Evolutionary conservation across 2,888 invertebrate genomes (phyloP).

Genomic region (Alviniconcha strummeri): DNA sequence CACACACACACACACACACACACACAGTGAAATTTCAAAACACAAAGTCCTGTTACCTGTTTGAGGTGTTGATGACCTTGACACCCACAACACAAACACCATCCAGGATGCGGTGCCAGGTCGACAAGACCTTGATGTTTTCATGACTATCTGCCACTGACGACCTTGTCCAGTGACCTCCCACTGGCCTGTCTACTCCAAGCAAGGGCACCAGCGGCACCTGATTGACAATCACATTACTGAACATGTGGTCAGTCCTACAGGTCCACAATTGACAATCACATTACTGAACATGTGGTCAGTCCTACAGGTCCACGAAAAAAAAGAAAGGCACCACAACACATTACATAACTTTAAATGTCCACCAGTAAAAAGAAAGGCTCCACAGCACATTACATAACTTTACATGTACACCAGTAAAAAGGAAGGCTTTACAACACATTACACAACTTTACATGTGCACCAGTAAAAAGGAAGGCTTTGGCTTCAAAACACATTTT

Average conservation of each 20-base stretch:
- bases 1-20: not conserved
- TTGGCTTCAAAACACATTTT: no score
- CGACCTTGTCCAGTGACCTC: no score
- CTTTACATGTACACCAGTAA: no score
- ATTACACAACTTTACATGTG: no score
- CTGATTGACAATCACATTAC: not conserved
- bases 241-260: constrained; percentile 16
- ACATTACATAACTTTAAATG: not conserved
- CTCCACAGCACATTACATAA: no score
- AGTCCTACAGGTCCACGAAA: not conserved
- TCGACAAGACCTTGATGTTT: not conserved
- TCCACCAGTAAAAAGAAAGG: no score
- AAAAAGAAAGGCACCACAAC: no score
- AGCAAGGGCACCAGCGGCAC: not conserved
- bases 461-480: no score
- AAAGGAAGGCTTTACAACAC: no score
- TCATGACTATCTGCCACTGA: not conserved
- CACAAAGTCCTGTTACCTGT: not conserved
- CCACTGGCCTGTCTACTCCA: not conserved
- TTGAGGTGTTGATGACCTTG: not conserved
- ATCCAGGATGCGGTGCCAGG: constrained; percentile 11
- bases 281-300: constrained; percentile 10
- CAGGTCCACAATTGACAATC: not conserved
- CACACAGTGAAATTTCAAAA: not conserved
- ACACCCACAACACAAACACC: not conserved